Conservation (phyloP, 1,140 invertebrate genomes). For the Drosophila murphyi region DNA sequence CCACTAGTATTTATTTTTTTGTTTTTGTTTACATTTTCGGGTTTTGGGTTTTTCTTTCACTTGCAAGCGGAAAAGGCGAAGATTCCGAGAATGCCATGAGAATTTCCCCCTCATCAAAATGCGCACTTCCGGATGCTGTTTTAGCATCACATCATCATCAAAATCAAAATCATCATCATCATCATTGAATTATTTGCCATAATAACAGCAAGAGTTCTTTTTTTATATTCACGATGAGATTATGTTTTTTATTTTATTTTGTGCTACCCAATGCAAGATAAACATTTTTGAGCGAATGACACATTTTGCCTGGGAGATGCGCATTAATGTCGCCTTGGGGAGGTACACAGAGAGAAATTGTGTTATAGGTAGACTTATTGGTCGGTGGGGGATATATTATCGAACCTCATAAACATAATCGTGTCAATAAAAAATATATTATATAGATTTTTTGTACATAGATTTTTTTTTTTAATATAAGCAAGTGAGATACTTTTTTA, state of each 20-base stretch:
- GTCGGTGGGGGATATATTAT: too few relatives aligned
- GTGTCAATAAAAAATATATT: too few relatives aligned
- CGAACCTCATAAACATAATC: too few relatives aligned
- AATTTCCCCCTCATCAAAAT: slow-evolving; percentile 52
- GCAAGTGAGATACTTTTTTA: too few relatives aligned
- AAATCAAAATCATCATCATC: slow-evolving; percentile 9
- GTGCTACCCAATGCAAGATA: neutral
- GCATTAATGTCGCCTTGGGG: neutral
- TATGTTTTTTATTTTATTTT: neutral
- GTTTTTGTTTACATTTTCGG: slow-evolving; percentile 46
- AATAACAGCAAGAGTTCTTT: slow-evolving; percentile 19
- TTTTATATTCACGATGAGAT: slow-evolving; percentile 35
- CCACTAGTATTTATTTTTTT: slow-evolving; percentile 3
- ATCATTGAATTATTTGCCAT: slow-evolving; percentile 35
- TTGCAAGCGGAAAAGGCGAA: neutral
- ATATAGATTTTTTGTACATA: too few relatives aligned
- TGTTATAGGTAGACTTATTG: too few relatives aligned
- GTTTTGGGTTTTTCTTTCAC: slow-evolving; percentile 22
- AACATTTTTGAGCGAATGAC: neutral
- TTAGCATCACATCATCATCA: slow-evolving; percentile 15
- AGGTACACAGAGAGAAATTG: too few relatives aligned
- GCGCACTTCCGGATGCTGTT: slow-evolving; percentile 70
- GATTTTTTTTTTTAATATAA: too few relatives aligned
- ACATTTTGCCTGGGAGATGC: slow-evolving; percentile 16
- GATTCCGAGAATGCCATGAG: slow-evolving; percentile 2